Conservation (phyloP, 2,888 invertebrate species). For the Alviniconcha strummeri region DNA sequence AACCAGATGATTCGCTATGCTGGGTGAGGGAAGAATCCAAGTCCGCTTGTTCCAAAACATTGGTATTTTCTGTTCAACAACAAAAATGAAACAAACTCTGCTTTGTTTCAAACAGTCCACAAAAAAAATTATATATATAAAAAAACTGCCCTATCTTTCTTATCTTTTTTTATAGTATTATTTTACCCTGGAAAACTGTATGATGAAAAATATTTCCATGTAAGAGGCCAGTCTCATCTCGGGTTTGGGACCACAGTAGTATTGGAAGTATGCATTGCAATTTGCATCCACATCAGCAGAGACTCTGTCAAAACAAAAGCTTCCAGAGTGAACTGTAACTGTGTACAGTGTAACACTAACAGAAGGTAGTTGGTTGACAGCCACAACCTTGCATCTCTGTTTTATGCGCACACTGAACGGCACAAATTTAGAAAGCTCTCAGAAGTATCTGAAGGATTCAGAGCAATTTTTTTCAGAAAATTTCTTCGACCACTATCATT, state of each 20-base stretch:
- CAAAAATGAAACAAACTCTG: conserved; percentile 16
- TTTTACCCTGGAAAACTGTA: background rate
- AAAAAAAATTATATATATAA: background rate
- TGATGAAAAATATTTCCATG: background rate
- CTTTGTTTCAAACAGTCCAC: conserved; percentile 1
- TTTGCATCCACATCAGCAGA: background rate
- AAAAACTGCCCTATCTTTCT: background rate
- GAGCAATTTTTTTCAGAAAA: no score
- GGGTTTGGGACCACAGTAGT: background rate
- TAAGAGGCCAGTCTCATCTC: conserved; percentile 12
- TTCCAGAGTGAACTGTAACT: no score
- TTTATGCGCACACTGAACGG: no score
- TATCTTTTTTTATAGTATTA: background rate
- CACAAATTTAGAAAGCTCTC: no score
- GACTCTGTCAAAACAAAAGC: no score
- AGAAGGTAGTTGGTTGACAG: no score
- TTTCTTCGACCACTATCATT: no score
- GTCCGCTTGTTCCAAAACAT: conserved; percentile 33
- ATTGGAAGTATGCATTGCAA: background rate
- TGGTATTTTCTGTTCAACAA: conserved; percentile 29
- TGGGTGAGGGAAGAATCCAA: conserved; percentile 33
- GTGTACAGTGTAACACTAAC: no score
- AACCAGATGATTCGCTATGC: conserved; percentile 31
- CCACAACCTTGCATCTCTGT: no score
- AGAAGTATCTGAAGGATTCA: no score